These are phyloP conservation scores for Lutjanus campechanus DNA, from an alignment of 2,797 vertebrate genomes.

Conservation along the genomic window DNA sequence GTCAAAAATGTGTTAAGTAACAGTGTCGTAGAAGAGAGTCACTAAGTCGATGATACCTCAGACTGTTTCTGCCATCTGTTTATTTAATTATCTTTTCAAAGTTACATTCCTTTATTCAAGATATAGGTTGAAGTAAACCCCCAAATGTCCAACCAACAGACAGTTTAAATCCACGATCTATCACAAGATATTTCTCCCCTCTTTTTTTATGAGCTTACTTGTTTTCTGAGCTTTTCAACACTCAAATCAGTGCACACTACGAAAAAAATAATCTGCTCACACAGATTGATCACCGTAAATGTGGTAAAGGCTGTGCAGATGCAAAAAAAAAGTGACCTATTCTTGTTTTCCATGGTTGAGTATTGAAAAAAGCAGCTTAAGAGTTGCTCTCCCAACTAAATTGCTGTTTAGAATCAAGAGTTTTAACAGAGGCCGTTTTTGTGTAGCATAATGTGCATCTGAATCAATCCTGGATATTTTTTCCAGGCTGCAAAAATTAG, in stretches of 20 bases:
- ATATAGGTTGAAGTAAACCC: neutral
- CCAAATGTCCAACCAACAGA: neutral
- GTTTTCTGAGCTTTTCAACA: neutral
- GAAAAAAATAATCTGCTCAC: neutral
- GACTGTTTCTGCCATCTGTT: neutral
- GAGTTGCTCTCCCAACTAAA: neutral
- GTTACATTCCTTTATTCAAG: neutral
- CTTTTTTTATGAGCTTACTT: neutral
- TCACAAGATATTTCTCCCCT: neutral
- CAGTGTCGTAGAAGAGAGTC: neutral
- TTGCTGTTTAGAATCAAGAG: neutral
- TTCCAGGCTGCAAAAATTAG: too few species aligned
- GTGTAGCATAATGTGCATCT: neutral
- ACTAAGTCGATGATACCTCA: neutral
- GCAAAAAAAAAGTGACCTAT: neutral
- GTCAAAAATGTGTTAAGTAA: neutral
- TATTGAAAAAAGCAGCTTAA: neutral
- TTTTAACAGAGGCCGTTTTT: neutral
- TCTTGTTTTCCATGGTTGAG: neutral
- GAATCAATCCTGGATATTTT: neutral
- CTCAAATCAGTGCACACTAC: neutral
- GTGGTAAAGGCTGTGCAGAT: slow-evolving; percentile 4
- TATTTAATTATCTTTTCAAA: neutral
- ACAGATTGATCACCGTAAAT: neutral
- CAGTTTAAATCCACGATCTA: neutral